Evolutionary conservation across 2,888 invertebrate species (phyloP).

Genomic region (Melangyna quadrimaculata): DNA sequence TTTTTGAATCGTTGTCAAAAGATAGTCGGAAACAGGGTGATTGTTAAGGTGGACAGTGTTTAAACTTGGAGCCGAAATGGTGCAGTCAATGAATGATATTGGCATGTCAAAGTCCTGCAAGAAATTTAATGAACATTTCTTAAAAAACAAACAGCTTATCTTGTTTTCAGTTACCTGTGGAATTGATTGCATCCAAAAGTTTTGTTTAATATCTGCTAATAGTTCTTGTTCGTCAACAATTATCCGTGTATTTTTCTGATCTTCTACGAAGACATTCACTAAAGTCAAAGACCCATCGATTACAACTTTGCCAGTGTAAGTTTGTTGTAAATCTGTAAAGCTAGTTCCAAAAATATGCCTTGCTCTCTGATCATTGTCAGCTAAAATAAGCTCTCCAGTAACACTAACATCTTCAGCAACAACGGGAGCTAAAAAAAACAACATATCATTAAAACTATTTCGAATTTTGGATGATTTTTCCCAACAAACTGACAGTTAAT

Average conservation of each 20-base stretch:
- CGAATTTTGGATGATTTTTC: not conserved
- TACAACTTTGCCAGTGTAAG: constrained; percentile 76
- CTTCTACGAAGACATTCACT: constrained; percentile 73
- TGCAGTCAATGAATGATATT: constrained; percentile 74
- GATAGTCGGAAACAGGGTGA: constrained; percentile 74
- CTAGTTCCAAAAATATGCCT: constrained; percentile 70
- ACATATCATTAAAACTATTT: not conserved
- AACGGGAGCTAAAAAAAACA: constrained; percentile 76
- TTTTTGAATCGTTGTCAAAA: constrained; percentile 68
- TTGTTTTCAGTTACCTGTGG: constrained; percentile 74
- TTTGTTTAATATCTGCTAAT: constrained; percentile 69
- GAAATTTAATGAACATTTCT: not conserved
- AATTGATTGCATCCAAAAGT: constrained; percentile 74
- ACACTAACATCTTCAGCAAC: constrained; percentile 75
- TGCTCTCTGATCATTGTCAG: constrained; percentile 63
- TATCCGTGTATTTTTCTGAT: constrained; percentile 56
- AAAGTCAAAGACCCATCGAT: constrained; percentile 77
- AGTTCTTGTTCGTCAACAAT: constrained; percentile 61
- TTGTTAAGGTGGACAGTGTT: constrained; percentile 73
- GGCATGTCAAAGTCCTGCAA: constrained; percentile 73
- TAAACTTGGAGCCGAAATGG: constrained; percentile 73
- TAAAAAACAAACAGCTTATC: not conserved
- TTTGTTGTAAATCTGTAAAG: constrained; percentile 74
- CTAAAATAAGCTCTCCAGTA: constrained; percentile 73
- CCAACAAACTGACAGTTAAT: constrained; percentile 71